These are phyloP conservation scores for Passer montanus DNA, from an alignment of 2,113 vertebrate species.

Conservation along the genomic window DNA sequence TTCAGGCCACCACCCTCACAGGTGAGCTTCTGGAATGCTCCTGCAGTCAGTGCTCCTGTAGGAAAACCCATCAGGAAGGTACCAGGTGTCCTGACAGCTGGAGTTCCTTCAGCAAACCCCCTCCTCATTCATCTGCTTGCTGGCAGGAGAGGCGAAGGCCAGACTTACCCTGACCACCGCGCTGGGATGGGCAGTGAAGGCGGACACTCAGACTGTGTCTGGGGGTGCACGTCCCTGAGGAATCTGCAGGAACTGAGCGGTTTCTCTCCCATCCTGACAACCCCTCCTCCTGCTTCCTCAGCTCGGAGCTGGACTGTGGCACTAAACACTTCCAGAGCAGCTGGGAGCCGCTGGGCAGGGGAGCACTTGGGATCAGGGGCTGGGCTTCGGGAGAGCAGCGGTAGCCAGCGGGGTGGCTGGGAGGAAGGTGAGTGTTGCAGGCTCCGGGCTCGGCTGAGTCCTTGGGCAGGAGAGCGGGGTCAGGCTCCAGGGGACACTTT, in stretches of 20 bases:
- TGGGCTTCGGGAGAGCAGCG: constrained; percentile 81
- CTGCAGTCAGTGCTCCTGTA: background rate
- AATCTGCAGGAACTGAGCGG: constrained; percentile 41
- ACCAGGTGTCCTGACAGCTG: background rate
- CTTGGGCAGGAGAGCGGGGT: constrained; percentile 73
- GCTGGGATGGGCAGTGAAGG: constrained; percentile 82
- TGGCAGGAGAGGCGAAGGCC: background rate
- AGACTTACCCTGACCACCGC: constrained; percentile 86
- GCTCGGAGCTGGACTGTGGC: constrained; percentile 74
- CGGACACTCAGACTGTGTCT: constrained; percentile 70
- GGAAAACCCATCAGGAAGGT: background rate
- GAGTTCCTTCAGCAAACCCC: background rate
- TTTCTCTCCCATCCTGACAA: constrained; percentile 68
- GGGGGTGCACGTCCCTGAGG: constrained; percentile 44
- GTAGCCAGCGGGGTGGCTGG: constrained; percentile 70
- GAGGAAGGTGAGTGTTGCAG: constrained; percentile 75
- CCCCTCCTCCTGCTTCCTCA: constrained; percentile 73
- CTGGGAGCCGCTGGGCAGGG: constrained; percentile 67
- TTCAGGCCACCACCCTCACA: background rate
- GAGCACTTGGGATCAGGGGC: constrained; percentile 77
- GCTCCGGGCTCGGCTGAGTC: constrained; percentile 76
- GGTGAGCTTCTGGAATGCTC: background rate
- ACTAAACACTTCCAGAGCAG: constrained; percentile 85
- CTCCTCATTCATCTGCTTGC: background rate
- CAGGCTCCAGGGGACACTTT: constrained; percentile 75